phyloP scores from a whole-genome alignment of 1,140 invertebrate species.

The Akabosia matsudoensis region DNA sequence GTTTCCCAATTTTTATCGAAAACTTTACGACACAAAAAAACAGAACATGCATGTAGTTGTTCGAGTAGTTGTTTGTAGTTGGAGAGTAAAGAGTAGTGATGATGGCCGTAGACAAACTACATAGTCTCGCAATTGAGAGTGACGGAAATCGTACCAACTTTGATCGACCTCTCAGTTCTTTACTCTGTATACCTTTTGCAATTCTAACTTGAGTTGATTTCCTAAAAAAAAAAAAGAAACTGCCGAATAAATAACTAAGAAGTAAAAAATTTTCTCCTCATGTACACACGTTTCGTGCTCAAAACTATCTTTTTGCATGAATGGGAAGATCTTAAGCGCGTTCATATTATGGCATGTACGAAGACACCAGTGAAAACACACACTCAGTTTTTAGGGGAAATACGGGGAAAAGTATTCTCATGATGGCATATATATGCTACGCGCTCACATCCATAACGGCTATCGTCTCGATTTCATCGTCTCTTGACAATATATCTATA shows the following conservation, averaged over 20 bases:
- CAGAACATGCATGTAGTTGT: neutral
- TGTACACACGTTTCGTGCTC: neutral
- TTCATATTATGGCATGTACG: too few species aligned
- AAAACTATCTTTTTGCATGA: conserved; percentile 11
- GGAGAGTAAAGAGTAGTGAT: neutral
- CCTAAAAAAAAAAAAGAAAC: neutral
- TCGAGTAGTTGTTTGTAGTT: too few species aligned
- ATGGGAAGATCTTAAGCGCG: too few species aligned
- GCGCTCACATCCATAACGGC: too few species aligned
- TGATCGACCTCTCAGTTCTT: neutral
- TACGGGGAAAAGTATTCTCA: too few species aligned
- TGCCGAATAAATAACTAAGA: neutral
- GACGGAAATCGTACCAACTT: neutral
- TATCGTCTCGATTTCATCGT: neutral
- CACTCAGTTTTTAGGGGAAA: too few species aligned
- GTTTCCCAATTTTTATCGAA: neutral
- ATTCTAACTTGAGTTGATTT: neutral
- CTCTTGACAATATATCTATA: neutral
- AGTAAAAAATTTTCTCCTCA: neutral
- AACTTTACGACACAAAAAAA: neutral
- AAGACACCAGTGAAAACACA: too few species aligned
- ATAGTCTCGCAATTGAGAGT: neutral
- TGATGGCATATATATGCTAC: too few species aligned
- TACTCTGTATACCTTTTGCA: neutral
- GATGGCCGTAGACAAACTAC: neutral